Evolutionary conservation across 2,888 invertebrate genomes (phyloP), one percentile per base, ranked within the genome.

Genomic region (Drosophila peninsularis): DNA sequence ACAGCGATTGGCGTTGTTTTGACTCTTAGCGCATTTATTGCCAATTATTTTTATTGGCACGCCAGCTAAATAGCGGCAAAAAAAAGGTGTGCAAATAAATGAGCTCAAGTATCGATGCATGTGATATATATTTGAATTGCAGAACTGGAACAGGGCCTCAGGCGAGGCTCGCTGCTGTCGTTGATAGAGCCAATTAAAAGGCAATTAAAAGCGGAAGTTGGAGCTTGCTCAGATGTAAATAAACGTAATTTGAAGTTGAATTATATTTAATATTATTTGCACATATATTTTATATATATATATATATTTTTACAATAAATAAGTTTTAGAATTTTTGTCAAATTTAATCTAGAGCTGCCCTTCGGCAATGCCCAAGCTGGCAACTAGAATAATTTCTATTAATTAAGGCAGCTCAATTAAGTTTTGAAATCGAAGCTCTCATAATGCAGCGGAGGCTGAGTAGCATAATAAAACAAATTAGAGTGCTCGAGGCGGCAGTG

Each of bases 11-110:
- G 71, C 65, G 65, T 87, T 82, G 71, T 83, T 88, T 83, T 88
- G 89, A 86, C 82, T 83, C 75, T 66, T 73, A 66, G 89, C 82
- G 79, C 89, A 88, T 88, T 83, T 83, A 83, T 88, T 68, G 87
- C 83, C 89, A 83, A 83, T 83, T 83, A 83, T 88, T 83, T 83
- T 81, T 83, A 83, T 83, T 78, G 79, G 71, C 65, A 55, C 60
- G 64, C 61, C 53, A 71, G 36, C 24, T 14, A 24, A 32, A 45
- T 30, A 50, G 41, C 24, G 14, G 14, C n/a, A 50, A 41, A 32
- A 11, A 13, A 32, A 44, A 83, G 83, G 83, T 84, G 83, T 78
- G 75, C 34, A 71, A 75, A 87, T 87, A 84, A 88, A 84, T 89
- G 84, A 76, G 67, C 70, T 76, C 41, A 65, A 75, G 71, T 65